Evolutionary conservation across 2,797 vertebrate genomes (phyloP), one percentile per base, ranked within the genome.

Genomic region (Rhinogobio ventralis): DNA sequence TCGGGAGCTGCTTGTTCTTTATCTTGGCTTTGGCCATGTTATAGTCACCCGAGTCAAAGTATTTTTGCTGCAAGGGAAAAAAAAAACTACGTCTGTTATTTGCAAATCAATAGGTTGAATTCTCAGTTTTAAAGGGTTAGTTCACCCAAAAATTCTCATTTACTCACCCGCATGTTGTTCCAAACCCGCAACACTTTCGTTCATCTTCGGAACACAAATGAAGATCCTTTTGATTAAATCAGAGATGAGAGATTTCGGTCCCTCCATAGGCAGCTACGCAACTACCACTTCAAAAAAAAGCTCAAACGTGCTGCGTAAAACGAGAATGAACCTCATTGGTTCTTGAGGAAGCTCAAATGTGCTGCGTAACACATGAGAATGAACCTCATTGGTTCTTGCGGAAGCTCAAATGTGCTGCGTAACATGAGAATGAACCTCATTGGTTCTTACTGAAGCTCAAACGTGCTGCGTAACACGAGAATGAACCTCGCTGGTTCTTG

Each of bases 1-100:
- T 91, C 2, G 97, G 97, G 88, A 99, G 93, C 91, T 97, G 97
- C 89, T 99, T 99, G 90, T 98, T 99, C 96, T 99, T 99, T 94
- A 98, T 97, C 92, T 99, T 99, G 64, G 97, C 98, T 93, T 99
- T 97, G 86, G 98, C 97, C 98, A 99, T 99, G 93, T 99, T 99
- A 94, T 99, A 99, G 92, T 99, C 98, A 9, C 98, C 98, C 79
- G 98, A 99, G 94, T 99, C 98, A 89, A 99, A 99, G 91, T 99
- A 99, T 91, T 99, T 99, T 96, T 95, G 98, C 98, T 99, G 89
- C 8, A 93, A 92, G 81, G 87, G 92, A 81, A 92, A 81, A 42
- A 0, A 42, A 42, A 72, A 76, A 17, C 0, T 49, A 19, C 1
- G 36, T 19, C 6, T 0, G 5, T 14, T 66, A 79, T 5, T 14